phyloP scores from a whole-genome alignment of 2,888 invertebrate species.

The Apotomis betuletana region DNA sequence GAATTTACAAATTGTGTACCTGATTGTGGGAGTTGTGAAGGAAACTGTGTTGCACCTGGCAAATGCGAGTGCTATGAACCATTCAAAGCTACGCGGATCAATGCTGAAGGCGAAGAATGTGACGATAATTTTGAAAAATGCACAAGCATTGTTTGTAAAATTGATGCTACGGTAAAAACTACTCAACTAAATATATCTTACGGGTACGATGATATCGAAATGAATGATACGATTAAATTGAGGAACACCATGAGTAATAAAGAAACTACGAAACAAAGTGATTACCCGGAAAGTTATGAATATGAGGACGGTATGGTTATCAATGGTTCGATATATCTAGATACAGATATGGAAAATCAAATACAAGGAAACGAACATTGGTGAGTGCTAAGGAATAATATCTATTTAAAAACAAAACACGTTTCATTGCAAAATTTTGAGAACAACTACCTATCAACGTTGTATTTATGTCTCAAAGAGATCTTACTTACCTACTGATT shows the following conservation, averaged over 20 bases:
- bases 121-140: constrained; percentile 42
- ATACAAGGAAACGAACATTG: constrained; percentile 15
- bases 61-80: constrained; percentile 64
- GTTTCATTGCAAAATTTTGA: not conserved
- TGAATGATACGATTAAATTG: not conserved
- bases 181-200: constrained; percentile 13
- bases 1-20: constrained; percentile 44
- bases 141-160: constrained; percentile 41
- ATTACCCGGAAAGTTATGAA: not conserved
- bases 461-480: too few species aligned
- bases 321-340: not conserved
- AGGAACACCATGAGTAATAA: not conserved
- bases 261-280: not conserved
- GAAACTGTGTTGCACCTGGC: constrained; percentile 49
- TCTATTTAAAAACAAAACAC: not conserved
- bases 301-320: not conserved
- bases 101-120: constrained; percentile 36
- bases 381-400: constrained; percentile 14
- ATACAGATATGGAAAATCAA: not conserved
- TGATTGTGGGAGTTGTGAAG: constrained; percentile 47
- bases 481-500: too few species aligned
- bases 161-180: constrained; percentile 2
- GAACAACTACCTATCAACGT: not conserved
- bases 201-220: constrained; percentile 25
- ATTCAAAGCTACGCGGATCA: constrained; percentile 41